Evolutionary conservation across 2,888 invertebrate genomes (phyloP), one percentile per base, ranked within the genome.

Genomic region (Bedellia somnulentella): DNA sequence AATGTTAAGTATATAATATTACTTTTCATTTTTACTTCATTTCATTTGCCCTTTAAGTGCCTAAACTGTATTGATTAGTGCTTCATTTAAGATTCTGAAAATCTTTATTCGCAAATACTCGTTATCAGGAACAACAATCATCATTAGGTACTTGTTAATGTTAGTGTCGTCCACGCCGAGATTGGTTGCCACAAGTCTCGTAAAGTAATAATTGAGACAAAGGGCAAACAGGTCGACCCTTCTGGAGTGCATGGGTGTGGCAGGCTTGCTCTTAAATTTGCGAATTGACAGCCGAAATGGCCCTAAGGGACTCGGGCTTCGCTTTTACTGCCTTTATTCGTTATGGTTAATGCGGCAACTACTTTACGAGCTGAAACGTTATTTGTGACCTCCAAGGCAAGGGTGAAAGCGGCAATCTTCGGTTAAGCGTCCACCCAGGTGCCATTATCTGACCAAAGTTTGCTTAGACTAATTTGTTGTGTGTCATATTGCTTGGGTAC

Each of bases 301-400:
- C 73, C 73, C 60, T 54, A 35, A 61, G 73, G 73, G 73, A 71
- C 58, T 37, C 50, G 53, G 55, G 60, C 57, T 63, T 56, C 62
- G 64, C 71, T 71, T 64, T 73, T 71, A 73, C 68, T 64, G 59
- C 73, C 63, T 73, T 73, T 73, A 73, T 73, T 70, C 73, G 70
- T 68, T 68, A 71, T 68, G 66, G 71, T 61, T 70, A 71, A 18
- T 6, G 14, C 6, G 14, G 25, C 6, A 5, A 3, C 1, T 26
- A 12, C 14, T 3, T 3, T 26, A 25, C 3, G 14, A 10, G 2
- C 17, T 24, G 30, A 30, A 33, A 29, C 31, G 64, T 68, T 68
- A 63, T 67, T 68, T 64, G 67, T 49, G 61, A 66, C 60, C 63
- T 62, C 49, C 40, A 46, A 22, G 37, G 35, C 31, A 36, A 30